Base-by-base conservation (phyloP, 2,113 vertebrate species). In the Semnopithecus entellus region DNA sequence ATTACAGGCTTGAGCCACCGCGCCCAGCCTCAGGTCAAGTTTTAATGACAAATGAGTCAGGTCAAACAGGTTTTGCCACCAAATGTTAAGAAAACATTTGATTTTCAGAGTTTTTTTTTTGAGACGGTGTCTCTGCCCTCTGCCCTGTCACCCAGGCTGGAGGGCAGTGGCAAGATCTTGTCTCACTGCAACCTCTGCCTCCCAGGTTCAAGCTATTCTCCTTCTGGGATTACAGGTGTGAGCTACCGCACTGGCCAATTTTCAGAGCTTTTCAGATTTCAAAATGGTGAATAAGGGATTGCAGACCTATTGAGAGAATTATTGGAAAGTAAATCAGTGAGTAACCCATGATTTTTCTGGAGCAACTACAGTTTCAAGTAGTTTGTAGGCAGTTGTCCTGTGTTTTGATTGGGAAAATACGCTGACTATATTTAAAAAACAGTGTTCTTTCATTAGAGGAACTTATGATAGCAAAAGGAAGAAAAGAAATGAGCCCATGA, bases 71-170 rank as follows among this genome's bases (percentile, higher is more conserved):
- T 92, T 89, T 89, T 85, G 35, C n/a, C 25, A 64, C 64, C 38
- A 97, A 88, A 92, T 64, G 32, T 76, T 87, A 86, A 92, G 32
- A 92, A 68, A 94, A 80, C 22, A 85, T 79, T 78, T 95, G 45
- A 73, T 35, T 86, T 94, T 88, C 82, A 80, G 88, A 64, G 57
- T 9, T 66, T 86, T 96, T 61, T 55, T 55, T 55, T 20, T 55
- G 52, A 20, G 52, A 55, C 0, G 18, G 17, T 17, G 52, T 55
- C 52, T 55, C 52, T 55, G 52, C 52, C 18, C 52, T 55, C 18
- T 55, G 6, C 52, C 52, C 52, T 55, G 18, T 55, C 18, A 55
- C 52, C 18, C 52, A 55, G 52, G 52, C 52, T 55, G 52, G 18
- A 55, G 52, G 6, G 18, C 52, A 55, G 18, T 55, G 52, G 18